Evolutionary conservation across 2,113 vertebrate species (phyloP).

Genomic region (Saccopteryx leptura): DNA sequence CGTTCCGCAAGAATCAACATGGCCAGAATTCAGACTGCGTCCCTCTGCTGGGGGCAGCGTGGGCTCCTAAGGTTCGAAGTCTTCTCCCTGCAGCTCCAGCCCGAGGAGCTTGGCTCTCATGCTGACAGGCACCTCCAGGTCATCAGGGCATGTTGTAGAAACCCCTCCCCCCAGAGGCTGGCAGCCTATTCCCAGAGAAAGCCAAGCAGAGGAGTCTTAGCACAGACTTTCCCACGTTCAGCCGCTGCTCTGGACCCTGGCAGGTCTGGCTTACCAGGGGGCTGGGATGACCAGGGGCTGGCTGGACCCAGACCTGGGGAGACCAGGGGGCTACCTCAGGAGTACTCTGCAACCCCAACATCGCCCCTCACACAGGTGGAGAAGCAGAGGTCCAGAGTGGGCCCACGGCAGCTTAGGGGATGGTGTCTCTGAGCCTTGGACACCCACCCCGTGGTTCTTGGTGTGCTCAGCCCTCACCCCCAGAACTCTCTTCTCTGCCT

Average conservation of each 20-base stretch:
- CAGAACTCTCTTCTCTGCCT: not conserved
- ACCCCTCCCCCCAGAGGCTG: not conserved
- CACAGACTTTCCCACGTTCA: not conserved
- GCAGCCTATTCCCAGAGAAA: not conserved
- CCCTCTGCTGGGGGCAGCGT: accelerated
- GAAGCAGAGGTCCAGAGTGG: not conserved
- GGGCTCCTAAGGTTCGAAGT: not conserved
- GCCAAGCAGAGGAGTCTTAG: not conserved
- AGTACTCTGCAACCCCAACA: not conserved
- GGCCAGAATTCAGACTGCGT: not conserved
- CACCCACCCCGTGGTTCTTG: accelerated
- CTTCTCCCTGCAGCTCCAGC: not conserved
- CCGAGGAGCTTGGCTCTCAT: not conserved
- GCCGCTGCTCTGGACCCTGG: not conserved
- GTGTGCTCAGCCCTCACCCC: accelerated
- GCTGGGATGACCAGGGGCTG: too few relatives aligned
- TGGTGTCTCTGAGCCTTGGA: not conserved
- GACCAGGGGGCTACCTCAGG: not conserved
- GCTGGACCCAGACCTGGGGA: not conserved
- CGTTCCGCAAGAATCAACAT: not conserved
- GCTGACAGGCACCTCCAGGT: not conserved
- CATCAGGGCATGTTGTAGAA: not conserved
- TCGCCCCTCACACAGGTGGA: not conserved
- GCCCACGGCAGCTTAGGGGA: not conserved
- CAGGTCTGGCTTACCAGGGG: not conserved